Evolutionary conservation across 2,113 vertebrate genomes (phyloP).

Genomic region (Tragulus kanchil): DNA sequence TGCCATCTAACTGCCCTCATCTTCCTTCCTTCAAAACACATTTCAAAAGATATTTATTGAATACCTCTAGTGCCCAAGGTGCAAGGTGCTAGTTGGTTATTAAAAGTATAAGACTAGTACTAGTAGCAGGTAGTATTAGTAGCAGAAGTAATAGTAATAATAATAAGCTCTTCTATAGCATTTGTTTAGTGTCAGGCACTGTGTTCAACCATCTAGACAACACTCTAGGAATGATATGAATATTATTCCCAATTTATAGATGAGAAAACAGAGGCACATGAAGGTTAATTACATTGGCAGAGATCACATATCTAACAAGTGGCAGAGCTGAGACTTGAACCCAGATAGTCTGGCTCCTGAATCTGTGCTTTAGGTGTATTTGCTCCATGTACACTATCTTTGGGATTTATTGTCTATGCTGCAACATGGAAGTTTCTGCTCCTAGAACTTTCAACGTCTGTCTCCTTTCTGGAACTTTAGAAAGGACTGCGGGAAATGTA

Average conservation of each 20-base stretch:
- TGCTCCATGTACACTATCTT: not conserved
- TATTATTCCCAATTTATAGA: not conserved
- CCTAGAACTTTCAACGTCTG: not conserved
- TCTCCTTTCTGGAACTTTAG: not conserved
- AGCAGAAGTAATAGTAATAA: not conserved
- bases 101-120: not conserved
- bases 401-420: not conserved
- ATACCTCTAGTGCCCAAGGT: not conserved
- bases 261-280: not conserved
- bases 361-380: not conserved
- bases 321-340: not conserved
- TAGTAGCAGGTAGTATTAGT: not conserved
- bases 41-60: not conserved
- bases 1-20: not conserved
- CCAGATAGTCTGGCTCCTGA: not conserved
- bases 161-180: not conserved
- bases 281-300: not conserved
- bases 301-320: not conserved
- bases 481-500: not conserved
- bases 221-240: not conserved
- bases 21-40: conserved; percentile 1
- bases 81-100: not conserved
- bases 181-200: not conserved
- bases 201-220: not conserved
- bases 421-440: not conserved